Evolutionary conservation across 1,140 invertebrate genomes (phyloP).

Genomic region (Camponotus pennsylvanicus): DNA sequence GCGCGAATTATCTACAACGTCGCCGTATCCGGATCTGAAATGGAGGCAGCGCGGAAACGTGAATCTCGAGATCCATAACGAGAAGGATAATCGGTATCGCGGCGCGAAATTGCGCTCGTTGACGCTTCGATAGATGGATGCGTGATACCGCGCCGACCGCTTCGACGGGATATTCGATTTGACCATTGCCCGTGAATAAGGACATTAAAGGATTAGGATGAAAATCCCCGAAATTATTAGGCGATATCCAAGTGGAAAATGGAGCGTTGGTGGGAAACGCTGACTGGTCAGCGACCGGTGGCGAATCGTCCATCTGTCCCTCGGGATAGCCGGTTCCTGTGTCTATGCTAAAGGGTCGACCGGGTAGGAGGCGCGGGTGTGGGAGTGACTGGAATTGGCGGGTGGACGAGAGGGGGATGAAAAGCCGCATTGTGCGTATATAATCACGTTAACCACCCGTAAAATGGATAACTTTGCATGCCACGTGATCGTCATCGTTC

Average conservation of each 20-base stretch:
- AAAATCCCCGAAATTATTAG: conserved; percentile 79
- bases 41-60: conserved; percentile 13
- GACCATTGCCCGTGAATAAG: conserved; percentile 72
- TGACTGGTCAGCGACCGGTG: conserved; percentile 60
- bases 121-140: conserved; percentile 63
- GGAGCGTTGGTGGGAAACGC: conserved; percentile 70
- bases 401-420: conserved; percentile 72
- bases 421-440: conserved; percentile 82
- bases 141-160: conserved; percentile 67
- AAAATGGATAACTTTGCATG: conserved; percentile 70
- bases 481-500: conserved; percentile 40
- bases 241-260: conserved; percentile 78
- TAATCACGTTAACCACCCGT: conserved; percentile 82
- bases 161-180: conserved; percentile 74
- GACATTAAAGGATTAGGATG: conserved; percentile 78
- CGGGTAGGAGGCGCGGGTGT: conserved; percentile 35
- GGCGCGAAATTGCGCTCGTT: conserved; percentile 49
- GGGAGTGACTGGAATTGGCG: conserved; percentile 59
- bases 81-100: conserved; percentile 70
- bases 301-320: conserved; percentile 75
- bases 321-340: conserved; percentile 65
- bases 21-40: not conserved
- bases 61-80: conserved; percentile 64
- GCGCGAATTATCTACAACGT: not conserved
- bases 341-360: conserved; percentile 71